Evolutionary conservation across 1,140 invertebrate genomes (phyloP), one percentile per base, ranked within the genome.

Genomic region (Bursaphelenchus mucronatus): DNA sequence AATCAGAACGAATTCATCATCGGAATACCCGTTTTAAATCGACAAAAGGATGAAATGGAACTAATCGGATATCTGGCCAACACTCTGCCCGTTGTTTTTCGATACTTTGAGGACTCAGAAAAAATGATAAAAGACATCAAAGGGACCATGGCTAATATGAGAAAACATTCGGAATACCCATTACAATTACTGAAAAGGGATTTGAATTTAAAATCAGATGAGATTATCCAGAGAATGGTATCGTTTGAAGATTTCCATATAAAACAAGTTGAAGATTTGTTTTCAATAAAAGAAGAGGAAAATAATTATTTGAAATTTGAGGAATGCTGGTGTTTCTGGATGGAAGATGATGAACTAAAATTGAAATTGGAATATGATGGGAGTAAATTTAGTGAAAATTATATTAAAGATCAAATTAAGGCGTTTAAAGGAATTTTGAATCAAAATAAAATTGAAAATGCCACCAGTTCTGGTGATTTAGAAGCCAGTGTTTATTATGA

Each of bases 21-120:
- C 39, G 67, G 67, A 19, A 45, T 70, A 0, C 67, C 67, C 2
- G 69, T 70, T 44, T 46, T 55, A 21, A 68, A 61, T 46, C 53
- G 67, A 39, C n/a, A 30, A 8, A 6, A 9, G 3, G 19, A 13
- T 19, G 51, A 40, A 13, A 10, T 13, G 2, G 5, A 66, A 43
- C 15, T 50, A 15, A 56, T 68, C 17, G 67, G 67, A 8, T 68
- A 68, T 52, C 69, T 68, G 21, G 67, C 53, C 4, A 68, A 68
- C 52, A 43, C 55, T 1, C 52, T 49, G 6, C 41, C 67, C 8
- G 19, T 68, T 39, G n/a, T 45, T 7, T 30, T 69, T 67, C 47
- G 15, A n/a, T n/a, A 11, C 41, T 41, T 3, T 17, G 6, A n/a
- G 19, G 5, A 44, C 53, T 10, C 8, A 68, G 4, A 21, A 30